These are phyloP conservation scores for Mimas tiliae DNA, from an alignment of 2,888 invertebrate genomes.

Conservation along the genomic window DNA sequence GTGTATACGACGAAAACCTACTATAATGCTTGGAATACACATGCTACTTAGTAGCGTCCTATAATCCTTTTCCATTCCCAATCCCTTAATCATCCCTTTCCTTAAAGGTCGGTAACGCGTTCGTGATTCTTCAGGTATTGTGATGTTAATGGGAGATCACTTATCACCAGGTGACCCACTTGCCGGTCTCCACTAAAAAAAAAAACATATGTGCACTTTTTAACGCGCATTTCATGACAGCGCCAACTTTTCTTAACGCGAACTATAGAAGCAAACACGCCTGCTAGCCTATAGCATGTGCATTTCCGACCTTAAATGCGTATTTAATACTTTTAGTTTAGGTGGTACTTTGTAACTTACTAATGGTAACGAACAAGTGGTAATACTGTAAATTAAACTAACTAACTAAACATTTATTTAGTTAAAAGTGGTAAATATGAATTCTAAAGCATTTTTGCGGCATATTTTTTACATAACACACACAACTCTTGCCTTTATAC, in stretches of 20 bases:
- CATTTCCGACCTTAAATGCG: background rate
- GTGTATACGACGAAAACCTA: background rate
- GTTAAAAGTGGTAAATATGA: background rate
- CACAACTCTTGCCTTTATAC: background rate
- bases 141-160: too few relatives aligned
- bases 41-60: background rate
- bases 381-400: slow-evolving; percentile 14
- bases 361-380: background rate
- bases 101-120: too few relatives aligned
- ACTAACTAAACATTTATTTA: background rate
- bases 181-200: too few relatives aligned
- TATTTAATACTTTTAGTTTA: slow-evolving; percentile 6
- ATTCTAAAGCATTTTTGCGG: background rate
- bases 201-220: too few relatives aligned
- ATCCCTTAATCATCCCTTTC: too few relatives aligned
- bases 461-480: too few relatives aligned
- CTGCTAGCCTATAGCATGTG: background rate
- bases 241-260: background rate
- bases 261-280: background rate
- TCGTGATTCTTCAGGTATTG: too few relatives aligned
- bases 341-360: background rate
- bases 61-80: too few relatives aligned
- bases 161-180: too few relatives aligned
- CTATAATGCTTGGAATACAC: background rate
- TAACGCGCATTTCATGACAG: too few relatives aligned